Conservation (phyloP, 2,113 vertebrate genomes). For the Phrynocephalus versicolor region DNA sequence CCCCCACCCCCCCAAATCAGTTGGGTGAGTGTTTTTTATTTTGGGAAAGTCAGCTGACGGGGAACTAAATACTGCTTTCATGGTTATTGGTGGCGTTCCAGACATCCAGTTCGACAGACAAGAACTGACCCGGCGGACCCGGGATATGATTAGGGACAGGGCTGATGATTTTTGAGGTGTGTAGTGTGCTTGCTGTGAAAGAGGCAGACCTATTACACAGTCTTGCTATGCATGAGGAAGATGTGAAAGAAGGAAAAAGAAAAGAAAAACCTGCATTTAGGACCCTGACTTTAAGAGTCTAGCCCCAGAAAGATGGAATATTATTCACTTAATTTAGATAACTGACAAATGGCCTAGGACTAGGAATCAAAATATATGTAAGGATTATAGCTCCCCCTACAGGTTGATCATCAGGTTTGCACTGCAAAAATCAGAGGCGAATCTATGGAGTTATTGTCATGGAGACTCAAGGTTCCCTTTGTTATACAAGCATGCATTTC, state of each 20-base stretch:
- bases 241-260: neutral
- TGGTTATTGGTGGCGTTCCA: slow-evolving; percentile 22
- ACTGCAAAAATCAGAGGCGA: slow-evolving; percentile 3
- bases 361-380: neutral
- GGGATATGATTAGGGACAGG: slow-evolving; percentile 31
- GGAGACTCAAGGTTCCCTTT: neutral
- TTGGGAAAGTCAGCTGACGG: slow-evolving; percentile 33
- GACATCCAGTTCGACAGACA: slow-evolving; percentile 15
- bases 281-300: slow-evolving; percentile 11
- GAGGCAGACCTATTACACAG: neutral
- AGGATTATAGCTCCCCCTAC: slow-evolving; percentile 46
- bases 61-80: slow-evolving; percentile 26
- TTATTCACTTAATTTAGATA: slow-evolving; percentile 21
- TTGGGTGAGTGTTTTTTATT: neutral
- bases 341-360: neutral
- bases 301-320: slow-evolving; percentile 10
- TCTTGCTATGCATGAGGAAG: slow-evolving; percentile 28
- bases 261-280: neutral
- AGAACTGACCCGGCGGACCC: slow-evolving; percentile 9
- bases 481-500: neutral
- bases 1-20: slow-evolving; percentile 42
- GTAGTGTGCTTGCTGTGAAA: slow-evolving; percentile 1
- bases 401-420: slow-evolving; percentile 2
- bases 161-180: slow-evolving; percentile 6
- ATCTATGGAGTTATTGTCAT: neutral